Evolutionary conservation across 2,113 vertebrate genomes (phyloP), one percentile per base, ranked within the genome.

Genomic region (Ondatra zibethicus): DNA sequence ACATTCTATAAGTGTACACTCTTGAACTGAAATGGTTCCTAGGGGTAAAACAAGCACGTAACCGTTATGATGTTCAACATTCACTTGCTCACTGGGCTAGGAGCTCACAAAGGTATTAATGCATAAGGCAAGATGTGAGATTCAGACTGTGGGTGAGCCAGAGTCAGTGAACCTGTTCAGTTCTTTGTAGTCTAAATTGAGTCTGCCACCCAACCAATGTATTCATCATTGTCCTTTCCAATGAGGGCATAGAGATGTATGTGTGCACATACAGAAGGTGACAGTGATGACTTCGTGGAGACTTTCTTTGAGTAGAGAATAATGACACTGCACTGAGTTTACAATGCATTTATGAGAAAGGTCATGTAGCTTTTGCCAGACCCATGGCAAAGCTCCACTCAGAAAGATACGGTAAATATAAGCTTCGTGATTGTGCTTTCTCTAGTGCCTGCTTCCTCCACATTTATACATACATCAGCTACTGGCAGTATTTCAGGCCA

Each of bases 181-280:
- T n/a, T 5, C 21, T 10, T 23, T 36, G 5, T 29, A 4, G 4
- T 61, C 55, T 45, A 0, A 42, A 5, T 1, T 61, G 63, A 70
- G 14, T 66, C 85, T 33, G 27, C 0, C 19, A 16, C 13, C 0
- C 9, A 9, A 9, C 3, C 0, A 4, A 0, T 2, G 16, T 55
- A 5, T 0, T 78, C 0, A 0, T 29, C 23, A 61, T 31, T 25
- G 6, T 42, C 7, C 11, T 17, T 33, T 65, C 7, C 39, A 7
- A 75, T 52, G 8, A 39, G 23, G 2, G 5, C 4, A 39, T 21
- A 21, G 4, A 17, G 2, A 0, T 7, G 27, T 4, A 21, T 33
- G 17, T 23, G 11, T 31, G 8, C 16, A 27, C 33, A 4, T 5
- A 4, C 0, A 14, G 33, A 19, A 2, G 42, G 36, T 13, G 19